Evolutionary conservation across 1,140 invertebrate genomes (phyloP), one percentile per base, ranked within the genome.

Genomic region (Mactra quadrangularis): DNA sequence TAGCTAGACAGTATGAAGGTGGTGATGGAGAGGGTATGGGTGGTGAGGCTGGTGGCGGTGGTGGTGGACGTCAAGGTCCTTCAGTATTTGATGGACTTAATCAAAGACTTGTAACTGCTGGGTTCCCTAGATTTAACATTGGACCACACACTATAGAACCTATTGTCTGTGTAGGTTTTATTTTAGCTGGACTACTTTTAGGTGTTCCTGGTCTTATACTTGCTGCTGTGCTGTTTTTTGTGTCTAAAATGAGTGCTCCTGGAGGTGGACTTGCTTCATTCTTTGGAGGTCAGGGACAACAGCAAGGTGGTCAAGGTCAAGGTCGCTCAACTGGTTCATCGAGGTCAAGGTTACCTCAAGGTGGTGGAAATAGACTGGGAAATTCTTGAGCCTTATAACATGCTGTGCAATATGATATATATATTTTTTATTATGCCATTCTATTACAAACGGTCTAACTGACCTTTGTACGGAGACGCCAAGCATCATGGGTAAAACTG

Each of bases 61-160:
- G 71, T 11, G 83, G 81, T 25, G 72, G 60, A 41, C 83, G 70
- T 9, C 83, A 84, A 50, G 81, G 81, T 50, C 75, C 85, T 25
- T 89, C 83, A 7, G 57, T 90, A 2, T 90, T 90, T 82, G 82
- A 89, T 47, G 38, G 72, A 29, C 66, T 90, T n/a, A 90, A 89
- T 68, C 84, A 89, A 59, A 71, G 83, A 77, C 87, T 90, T 25
- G 33, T 85, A 29, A 86, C 22, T 47, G 57, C 74, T 22, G 89
- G 89, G 47, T 83, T 89, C 19, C 89, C 88, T 22, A 77, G 84
- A 11, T 89, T 81, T 27, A 89, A 82, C 47, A 13, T 88, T 17
- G 87, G 88, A 53, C 68, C 85, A 29, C 84, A 87, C 35, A 78
- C 77, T 9, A 76, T 90, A 31, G 89, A 90, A 68, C 89, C 89